Percentiles rank a stretch among this genome's conserved stretches.
These are phyloP conservation scores for Polyodon spathula DNA, from an alignment of 2,113 vertebrate genomes.

Conservation along the genomic window DNA sequence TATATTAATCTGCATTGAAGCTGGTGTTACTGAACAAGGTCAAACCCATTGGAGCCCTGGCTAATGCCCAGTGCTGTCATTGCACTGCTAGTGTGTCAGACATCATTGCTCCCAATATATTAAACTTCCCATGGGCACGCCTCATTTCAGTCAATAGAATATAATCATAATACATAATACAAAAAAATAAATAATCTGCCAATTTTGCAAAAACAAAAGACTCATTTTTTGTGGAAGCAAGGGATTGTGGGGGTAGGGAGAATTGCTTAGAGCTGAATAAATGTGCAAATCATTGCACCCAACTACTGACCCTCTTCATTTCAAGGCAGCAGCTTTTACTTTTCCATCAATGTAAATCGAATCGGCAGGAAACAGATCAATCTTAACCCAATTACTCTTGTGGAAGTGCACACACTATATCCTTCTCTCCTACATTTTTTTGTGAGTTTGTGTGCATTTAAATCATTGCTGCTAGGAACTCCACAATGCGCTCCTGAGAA, in stretches of 20 bases:
- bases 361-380: conserved; percentile 56
- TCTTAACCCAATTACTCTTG: conserved; percentile 57
- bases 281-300: conserved; percentile 49
- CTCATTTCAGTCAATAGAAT: no score
- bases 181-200: background rate
- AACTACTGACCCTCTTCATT: conserved; percentile 38
- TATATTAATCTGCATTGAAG: no score
- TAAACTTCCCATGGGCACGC: no score
- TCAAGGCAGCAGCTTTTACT: conserved; percentile 40
- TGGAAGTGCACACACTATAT: conserved; percentile 36
- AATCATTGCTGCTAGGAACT: conserved; percentile 18
- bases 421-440: conserved; percentile 47
- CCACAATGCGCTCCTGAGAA: background rate
- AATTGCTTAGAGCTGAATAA: conserved; percentile 40
- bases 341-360: conserved; percentile 59
- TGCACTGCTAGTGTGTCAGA: no score
- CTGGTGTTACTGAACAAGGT: no score
- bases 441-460: conserved; percentile 47
- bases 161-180: background rate
- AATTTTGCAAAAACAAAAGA: background rate
- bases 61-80: conserved; percentile 3
- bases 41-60: no score
- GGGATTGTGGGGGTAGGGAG: conserved; percentile 34
- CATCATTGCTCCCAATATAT: no score
- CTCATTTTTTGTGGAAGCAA: conserved; percentile 22